Conservation (phyloP, 2,888 invertebrate species). For the Leptinotarsa tumamoca region DNA sequence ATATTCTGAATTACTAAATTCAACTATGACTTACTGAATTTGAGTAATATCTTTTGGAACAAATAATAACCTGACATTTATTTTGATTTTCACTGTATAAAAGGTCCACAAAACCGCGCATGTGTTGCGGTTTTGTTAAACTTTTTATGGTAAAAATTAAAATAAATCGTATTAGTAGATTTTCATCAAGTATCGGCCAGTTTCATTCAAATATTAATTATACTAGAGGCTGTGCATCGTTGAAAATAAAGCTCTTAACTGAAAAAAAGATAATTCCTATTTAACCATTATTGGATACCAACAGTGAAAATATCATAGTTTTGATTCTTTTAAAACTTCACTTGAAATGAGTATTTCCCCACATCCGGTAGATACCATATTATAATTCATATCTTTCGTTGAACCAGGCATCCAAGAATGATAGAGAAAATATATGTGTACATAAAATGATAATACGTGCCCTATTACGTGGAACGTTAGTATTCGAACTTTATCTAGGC, state of each 20-base stretch:
- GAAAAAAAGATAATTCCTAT: neutral
- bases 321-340: neutral
- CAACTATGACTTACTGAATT: too few relatives aligned
- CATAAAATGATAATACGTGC: constrained; percentile 10
- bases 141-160: neutral
- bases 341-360: neutral
- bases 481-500: constrained; percentile 18
- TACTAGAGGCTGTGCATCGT: neutral
- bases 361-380: constrained; percentile 8
- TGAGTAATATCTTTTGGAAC: too few relatives aligned
- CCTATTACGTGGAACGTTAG: constrained; percentile 3
- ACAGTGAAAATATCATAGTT: too few relatives aligned
- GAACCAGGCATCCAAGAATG: constrained; percentile 2
- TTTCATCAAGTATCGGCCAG: neutral
- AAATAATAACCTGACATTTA: too few relatives aligned
- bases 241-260: neutral
- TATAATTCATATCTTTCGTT: constrained; percentile 8
- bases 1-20: too few relatives aligned
- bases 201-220: neutral
- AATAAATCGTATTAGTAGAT: neutral
- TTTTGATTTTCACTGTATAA: too few relatives aligned
- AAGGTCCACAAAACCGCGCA: too few relatives aligned
- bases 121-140: too few relatives aligned
- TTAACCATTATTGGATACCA: too few relatives aligned
- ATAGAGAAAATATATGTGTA: constrained; percentile 8